These are phyloP conservation scores for Ethmia dodecea DNA, from an alignment of 2,888 invertebrate genomes.

Conservation along the genomic window DNA sequence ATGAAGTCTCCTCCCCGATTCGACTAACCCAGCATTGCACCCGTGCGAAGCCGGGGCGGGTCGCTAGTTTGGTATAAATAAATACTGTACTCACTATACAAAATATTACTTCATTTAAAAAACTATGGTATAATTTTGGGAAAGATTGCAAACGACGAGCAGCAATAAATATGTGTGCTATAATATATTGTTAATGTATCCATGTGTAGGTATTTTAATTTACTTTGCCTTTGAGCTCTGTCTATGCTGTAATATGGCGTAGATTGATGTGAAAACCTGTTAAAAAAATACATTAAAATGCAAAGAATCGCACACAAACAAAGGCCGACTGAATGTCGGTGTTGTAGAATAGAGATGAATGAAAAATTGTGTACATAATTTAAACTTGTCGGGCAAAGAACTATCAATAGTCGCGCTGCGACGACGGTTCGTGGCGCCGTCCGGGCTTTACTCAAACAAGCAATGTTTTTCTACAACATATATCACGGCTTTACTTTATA, in stretches of 20 bases:
- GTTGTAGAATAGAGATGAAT: constrained; percentile 42
- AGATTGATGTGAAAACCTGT: constrained; percentile 24
- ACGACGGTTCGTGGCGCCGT: constrained; percentile 29
- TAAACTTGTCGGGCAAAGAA: constrained; percentile 22
- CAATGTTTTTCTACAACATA: constrained; percentile 27
- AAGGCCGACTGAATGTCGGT: constrained; percentile 33
- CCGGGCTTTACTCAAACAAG: constrained; percentile 31
- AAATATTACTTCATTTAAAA: no score
- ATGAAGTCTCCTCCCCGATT: no score
- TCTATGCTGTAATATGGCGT: no score
- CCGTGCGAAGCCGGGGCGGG: no score
- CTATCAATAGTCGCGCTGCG: constrained; percentile 4
- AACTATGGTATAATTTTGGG: no score
- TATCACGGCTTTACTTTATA: constrained; percentile 30
- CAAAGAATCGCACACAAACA: constrained; percentile 34
- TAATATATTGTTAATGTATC: no score
- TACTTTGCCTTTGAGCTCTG: no score
- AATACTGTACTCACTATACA: no score
- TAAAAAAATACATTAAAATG: constrained; percentile 27
- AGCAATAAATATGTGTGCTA: no score
- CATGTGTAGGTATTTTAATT: no score
- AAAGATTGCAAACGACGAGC: no score
- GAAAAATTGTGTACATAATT: constrained; percentile 34
- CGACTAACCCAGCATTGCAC: neutral
- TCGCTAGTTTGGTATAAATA: no score